phyloP scores from a whole-genome alignment of 1,140 invertebrate genomes.

The Polyergus mexicanus region DNA sequence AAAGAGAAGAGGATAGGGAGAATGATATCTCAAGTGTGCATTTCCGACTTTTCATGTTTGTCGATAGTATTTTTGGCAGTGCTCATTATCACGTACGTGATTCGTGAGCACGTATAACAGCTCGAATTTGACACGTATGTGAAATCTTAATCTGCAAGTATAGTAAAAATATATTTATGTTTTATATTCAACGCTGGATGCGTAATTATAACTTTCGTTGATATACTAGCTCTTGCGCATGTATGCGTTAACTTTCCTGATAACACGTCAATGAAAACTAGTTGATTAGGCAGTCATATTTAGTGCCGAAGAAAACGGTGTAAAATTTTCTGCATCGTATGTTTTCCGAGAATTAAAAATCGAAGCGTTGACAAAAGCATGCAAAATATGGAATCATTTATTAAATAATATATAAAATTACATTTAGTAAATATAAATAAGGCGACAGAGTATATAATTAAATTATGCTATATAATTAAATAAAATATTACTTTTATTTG shows the following conservation, averaged over 20 bases:
- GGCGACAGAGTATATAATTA: background rate
- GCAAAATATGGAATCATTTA: background rate
- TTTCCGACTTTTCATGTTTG: slow-evolving; percentile 21
- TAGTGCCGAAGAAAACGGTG: background rate
- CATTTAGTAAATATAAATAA: background rate
- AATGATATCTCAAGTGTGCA: background rate
- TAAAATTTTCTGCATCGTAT: background rate
- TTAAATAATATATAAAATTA: background rate
- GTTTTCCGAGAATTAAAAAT: background rate
- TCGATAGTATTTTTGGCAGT: slow-evolving; percentile 18
- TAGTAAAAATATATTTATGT: slow-evolving; percentile 13
- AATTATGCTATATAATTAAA: too few species aligned
- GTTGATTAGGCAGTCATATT: background rate
- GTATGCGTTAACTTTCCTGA: slow-evolving; percentile 14
- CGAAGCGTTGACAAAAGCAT: background rate
- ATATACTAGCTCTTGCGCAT: background rate
- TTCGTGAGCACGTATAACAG: background rate
- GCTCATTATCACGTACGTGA: slow-evolving; percentile 49
- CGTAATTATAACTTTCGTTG: background rate
- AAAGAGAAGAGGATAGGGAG: background rate
- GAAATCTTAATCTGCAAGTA: background rate
- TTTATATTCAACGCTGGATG: slow-evolving; percentile 8
- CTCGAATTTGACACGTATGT: background rate
- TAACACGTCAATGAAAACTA: slow-evolving; percentile 44
- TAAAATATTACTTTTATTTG: background rate